Evolutionary conservation across 2,797 vertebrate species (phyloP), one percentile per base, ranked within the genome.

Genomic region (Dromococcyx pavoninus): DNA sequence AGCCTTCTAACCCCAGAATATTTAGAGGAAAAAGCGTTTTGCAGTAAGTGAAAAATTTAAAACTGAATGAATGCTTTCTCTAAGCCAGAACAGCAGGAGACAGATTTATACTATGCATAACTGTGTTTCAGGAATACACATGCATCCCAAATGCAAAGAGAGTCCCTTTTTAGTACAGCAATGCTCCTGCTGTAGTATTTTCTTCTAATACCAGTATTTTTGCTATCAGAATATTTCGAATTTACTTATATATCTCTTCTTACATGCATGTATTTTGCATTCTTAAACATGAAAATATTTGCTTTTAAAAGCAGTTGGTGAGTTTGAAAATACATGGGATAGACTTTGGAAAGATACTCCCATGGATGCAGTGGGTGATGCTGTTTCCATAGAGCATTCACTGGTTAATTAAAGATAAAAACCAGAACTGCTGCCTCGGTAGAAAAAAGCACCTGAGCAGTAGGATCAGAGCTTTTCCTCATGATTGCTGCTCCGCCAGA

Each of bases 11-110:
- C 66, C 46, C 22, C 60, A 56, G n/a, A 60, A 70, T 72, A 82
- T 67, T 88, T 58, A 92, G 86, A 87, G 87, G 65, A 65, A 89
- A 86, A 85, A 79, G 22, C 3, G 2, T 92, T 93, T 94, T 39
- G 46, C 61, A 51, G 57, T 39, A 78, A 93, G 79, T 92, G 71
- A 84, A 92, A 91, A 83, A 85, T 83, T 61, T 83, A 92, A 75
- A 72, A 81, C 39, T 33, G 84, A 75, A 66, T 86, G 50, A 70
- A 61, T 56, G 39, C 56, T 89, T 60, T 76, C 88, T 73, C 32
- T 75, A 44, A 94, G 66, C 80, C 80, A 73, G 65, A 86, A 62
- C 24, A 81, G 60, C 81, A 76, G 66, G 48, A 90, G 82, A 28
- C 91, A 33, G 53, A 44, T 67, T 95, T 95, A 80, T 70, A 53